phyloP scores from a whole-genome alignment of 2,113 vertebrate species.

The Lepus europaeus region DNA sequence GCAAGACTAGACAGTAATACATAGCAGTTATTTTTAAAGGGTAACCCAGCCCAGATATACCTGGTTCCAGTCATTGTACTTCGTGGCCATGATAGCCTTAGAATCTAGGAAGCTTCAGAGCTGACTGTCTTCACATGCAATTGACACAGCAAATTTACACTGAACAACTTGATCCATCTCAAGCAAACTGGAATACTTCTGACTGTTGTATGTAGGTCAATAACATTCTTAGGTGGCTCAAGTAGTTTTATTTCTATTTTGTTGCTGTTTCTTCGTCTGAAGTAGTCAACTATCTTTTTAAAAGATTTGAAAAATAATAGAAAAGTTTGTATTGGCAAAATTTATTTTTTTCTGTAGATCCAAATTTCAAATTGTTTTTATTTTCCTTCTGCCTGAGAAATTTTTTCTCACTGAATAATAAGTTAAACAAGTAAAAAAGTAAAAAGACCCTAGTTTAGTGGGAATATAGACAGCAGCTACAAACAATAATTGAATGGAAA shows the following conservation, averaged over 20 bases:
- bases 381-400: background rate
- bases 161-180: background rate
- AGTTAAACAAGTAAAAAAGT: no score
- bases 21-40: background rate
- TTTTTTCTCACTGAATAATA: background rate
- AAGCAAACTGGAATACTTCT: background rate
- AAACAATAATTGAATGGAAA: no score
- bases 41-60: background rate
- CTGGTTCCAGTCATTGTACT: background rate
- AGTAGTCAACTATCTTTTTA: background rate
- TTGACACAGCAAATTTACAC: background rate
- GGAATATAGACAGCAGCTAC: no score
- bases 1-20: background rate
- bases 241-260: background rate
- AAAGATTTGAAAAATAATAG: background rate
- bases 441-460: no score
- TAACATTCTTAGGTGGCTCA: background rate
- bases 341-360: background rate
- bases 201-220: no score
- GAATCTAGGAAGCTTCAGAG: background rate
- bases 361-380: background rate
- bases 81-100: background rate
- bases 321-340: background rate
- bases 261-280: background rate
- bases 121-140: background rate